Evolutionary conservation across 2,797 vertebrate genomes (phyloP).

Genomic region (Chloroceryle amazona): DNA sequence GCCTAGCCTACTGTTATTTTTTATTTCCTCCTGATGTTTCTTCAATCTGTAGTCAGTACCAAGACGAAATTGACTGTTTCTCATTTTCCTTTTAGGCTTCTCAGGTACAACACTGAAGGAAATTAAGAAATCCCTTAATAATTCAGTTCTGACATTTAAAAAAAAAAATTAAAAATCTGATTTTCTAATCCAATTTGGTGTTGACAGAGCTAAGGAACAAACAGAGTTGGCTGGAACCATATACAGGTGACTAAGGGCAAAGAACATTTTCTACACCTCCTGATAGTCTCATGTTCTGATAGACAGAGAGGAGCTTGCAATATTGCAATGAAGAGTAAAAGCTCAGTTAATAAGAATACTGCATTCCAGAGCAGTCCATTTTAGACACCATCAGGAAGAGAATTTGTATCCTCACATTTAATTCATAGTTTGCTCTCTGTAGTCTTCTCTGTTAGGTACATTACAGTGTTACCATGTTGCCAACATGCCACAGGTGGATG

Average conservation of each 20-base stretch:
- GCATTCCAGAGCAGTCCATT: background rate
- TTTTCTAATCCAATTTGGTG: slow-evolving; percentile 49
- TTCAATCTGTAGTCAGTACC: slow-evolving; percentile 50
- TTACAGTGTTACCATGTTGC: background rate
- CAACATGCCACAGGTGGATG: background rate
- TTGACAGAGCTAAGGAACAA: slow-evolving; percentile 61
- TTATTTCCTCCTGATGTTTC: slow-evolving; percentile 1
- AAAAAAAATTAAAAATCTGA: background rate
- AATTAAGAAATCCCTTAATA: slow-evolving; percentile 71
- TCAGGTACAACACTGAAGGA: slow-evolving; percentile 67
- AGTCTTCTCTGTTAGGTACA: background rate
- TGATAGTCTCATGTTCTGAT: background rate
- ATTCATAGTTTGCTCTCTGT: background rate
- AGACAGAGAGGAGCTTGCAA: slow-evolving; percentile 1
- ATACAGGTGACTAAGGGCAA: slow-evolving; percentile 9
- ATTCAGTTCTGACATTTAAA: slow-evolving; percentile 32
- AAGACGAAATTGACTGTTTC: slow-evolving; percentile 47
- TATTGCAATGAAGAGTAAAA: background rate
- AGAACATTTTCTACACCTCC: slow-evolving; percentile 18
- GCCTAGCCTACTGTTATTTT: background rate
- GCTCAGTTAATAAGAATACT: background rate
- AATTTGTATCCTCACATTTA: background rate
- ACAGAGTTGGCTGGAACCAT: slow-evolving; percentile 32
- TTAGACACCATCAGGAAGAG: background rate
- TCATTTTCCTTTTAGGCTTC: slow-evolving; percentile 70